phyloP scores from a whole-genome alignment of 2,888 invertebrate genomes.

The Lasioglossum villosulum region DNA sequence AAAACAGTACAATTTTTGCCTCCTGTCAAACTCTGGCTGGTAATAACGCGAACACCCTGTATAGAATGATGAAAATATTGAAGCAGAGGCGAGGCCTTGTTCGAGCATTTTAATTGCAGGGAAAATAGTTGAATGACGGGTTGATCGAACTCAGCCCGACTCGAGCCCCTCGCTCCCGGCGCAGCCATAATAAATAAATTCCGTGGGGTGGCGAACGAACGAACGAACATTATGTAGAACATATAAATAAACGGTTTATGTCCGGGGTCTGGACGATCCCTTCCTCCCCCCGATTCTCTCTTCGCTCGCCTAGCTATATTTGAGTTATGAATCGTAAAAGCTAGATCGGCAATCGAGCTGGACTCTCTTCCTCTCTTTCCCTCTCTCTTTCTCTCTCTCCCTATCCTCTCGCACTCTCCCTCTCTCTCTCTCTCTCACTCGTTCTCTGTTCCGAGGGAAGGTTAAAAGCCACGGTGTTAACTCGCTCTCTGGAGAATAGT shows the following conservation, averaged over 20 bases:
- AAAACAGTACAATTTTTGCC: no score
- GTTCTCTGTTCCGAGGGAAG: conserved; percentile 38
- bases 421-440: conserved; percentile 29
- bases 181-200: conserved; percentile 78
- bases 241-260: conserved; percentile 84
- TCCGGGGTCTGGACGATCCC: conserved; percentile 71
- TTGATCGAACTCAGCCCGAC: conserved; percentile 24
- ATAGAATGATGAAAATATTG: not conserved
- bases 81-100: not conserved
- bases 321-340: conserved; percentile 84
- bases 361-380: conserved; percentile 34
- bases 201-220: conserved; percentile 70
- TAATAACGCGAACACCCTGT: no score
- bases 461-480: conserved; percentile 69
- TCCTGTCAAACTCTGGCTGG: no score
- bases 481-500: conserved; percentile 65
- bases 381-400: conserved; percentile 33
- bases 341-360: conserved; percentile 79
- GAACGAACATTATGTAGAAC: conserved; percentile 81
- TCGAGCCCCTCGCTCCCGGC: conserved; percentile 42
- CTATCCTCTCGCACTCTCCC: not conserved
- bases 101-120: not conserved
- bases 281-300: conserved; percentile 59
- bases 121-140: not conserved
- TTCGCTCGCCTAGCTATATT: conserved; percentile 67